Base-by-base conservation (phyloP, 2,113 vertebrate genomes). In the Gobiocypris rarus region DNA sequence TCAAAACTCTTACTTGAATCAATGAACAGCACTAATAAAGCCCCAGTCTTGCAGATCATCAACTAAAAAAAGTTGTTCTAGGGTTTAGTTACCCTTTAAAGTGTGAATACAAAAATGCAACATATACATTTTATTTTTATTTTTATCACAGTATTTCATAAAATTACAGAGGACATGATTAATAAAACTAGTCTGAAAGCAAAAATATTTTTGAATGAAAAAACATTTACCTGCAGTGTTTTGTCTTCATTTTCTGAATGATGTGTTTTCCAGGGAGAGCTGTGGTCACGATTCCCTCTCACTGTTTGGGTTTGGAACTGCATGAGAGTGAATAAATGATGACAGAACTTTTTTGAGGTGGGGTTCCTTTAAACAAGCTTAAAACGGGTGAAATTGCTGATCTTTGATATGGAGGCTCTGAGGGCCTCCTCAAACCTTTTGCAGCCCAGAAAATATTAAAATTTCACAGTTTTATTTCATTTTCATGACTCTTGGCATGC, bases 401-500 rank as follows among this genome's bases (percentile, higher is more conserved):
- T 69, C 34, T 34, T 69, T 48, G 2, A 73, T 73, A 73, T 3
- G 6, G 19, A 69, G 65, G 34, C 65, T 69, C 65, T 5, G 65
- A 41, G 8, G 65, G 31, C 17, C 34, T 69, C 65, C 34, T 69
- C 65, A 69, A 45, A 45, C 6, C 15, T 58, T 52, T 13, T 1
- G 13, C 26, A 65, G 9, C 1, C 43, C 10, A 38, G n/a, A 50
- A 61, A 75, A 75, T 45, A 43, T 38, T 10, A 52, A 75, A 34
- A 43, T 63, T 75, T 31, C 59, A 67, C 43, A 67, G 58, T 56
- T 83, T 63, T 75, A 61, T 43, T 73, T 58, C 7, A 75, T 67
- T 67, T 83, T 38, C 6, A n/a, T 52, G 26, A 59, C 54, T 28
- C 70, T 31, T 45, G 69, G 41, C 38, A 22, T 74, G 56, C 26